A percentile compares a stretch with the other conserved stretches of the same genome.
phyloP scores from a whole-genome alignment of 2,888 invertebrate genomes.

The Drosophila subsilvestris region DNA sequence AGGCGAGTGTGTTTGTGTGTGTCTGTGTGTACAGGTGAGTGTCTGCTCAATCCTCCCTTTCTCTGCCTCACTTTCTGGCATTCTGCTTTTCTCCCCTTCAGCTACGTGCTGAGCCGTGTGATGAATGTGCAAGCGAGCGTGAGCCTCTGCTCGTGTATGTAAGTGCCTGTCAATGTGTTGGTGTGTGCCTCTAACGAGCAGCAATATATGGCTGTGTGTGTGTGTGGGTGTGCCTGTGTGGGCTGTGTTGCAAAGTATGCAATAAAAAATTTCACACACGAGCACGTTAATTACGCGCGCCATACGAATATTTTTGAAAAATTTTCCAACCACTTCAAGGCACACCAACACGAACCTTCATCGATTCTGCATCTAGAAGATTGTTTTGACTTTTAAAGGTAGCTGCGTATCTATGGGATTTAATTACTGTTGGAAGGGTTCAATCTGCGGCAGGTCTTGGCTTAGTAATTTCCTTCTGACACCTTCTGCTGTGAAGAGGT shows the following conservation, averaged over 20 bases:
- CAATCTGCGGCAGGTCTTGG: not conserved
- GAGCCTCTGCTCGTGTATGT: slow-evolving; percentile 60
- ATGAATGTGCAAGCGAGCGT: slow-evolving; percentile 79
- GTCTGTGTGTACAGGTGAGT: slow-evolving; percentile 14
- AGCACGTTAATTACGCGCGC: slow-evolving; percentile 66
- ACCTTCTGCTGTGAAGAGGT: too few relatives aligned
- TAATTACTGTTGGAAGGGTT: too few relatives aligned
- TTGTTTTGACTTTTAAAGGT: not conserved
- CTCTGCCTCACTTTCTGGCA: not conserved
- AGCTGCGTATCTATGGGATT: slow-evolving; percentile 8
- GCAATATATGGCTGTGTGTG: slow-evolving; percentile 42
- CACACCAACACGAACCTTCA: not conserved
- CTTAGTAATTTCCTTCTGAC: too few relatives aligned
- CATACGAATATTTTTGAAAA: slow-evolving; percentile 32
- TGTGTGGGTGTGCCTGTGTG: not conserved
- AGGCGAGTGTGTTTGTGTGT: slow-evolving; percentile 23
- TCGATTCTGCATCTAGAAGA: slow-evolving; percentile 16
- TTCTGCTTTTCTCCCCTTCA: slow-evolving; percentile 9
- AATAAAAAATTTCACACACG: slow-evolving; percentile 77
- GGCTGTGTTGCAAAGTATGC: slow-evolving; percentile 65
- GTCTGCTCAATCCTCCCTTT: not conserved
- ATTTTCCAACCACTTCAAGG: slow-evolving; percentile 8
- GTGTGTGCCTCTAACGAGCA: slow-evolving; percentile 62
- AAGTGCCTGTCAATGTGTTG: slow-evolving; percentile 42
- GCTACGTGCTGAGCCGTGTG: slow-evolving; percentile 73